These are phyloP conservation scores for Drosophila serrata DNA, from an alignment of 1,140 invertebrate species.

Conservation along the genomic window DNA sequence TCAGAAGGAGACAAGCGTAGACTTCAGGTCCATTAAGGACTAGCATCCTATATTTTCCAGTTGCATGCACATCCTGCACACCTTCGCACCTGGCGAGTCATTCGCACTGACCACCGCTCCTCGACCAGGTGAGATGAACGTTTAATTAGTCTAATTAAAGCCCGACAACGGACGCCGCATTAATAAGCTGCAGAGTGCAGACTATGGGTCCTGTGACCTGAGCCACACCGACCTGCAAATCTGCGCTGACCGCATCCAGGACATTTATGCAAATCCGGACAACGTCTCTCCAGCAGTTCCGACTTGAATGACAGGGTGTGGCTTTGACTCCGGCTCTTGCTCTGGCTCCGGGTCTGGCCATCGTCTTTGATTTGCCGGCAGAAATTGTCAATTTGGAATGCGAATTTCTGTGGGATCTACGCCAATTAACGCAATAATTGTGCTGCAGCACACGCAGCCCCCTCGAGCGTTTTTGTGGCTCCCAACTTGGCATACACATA, in stretches of 20 bases:
- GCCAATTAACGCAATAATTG: constrained; percentile 64
- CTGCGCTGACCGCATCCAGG: constrained; percentile 16
- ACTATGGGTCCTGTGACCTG: constrained; percentile 11
- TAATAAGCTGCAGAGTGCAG: constrained; percentile 62
- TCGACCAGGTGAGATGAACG: constrained; percentile 36
- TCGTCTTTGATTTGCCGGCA: constrained; percentile 42
- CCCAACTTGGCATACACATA: constrained; percentile 34
- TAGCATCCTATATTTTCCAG: constrained; percentile 26
- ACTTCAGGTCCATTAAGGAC: background rate
- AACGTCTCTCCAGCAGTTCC: constrained; percentile 9
- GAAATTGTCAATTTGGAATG: constrained; percentile 51
- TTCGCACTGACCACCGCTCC: constrained; percentile 8
- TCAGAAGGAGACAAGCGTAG: background rate
- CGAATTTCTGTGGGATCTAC: constrained; percentile 16
- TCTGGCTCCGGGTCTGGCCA: background rate
- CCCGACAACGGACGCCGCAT: constrained; percentile 56
- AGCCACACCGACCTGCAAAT: constrained; percentile 29
- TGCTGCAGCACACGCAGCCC: constrained; percentile 29
- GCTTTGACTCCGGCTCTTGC: background rate
- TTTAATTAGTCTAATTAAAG: constrained; percentile 75
- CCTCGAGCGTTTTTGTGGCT: constrained; percentile 26
- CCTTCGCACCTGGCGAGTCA: constrained; percentile 16
- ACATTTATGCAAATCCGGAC: constrained; percentile 63
- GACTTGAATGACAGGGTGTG: constrained; percentile 39
- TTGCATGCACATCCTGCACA: constrained; percentile 14